Evolutionary conservation across 2,888 invertebrate genomes (phyloP).

Genomic region (Sinhomidia bicolor): DNA sequence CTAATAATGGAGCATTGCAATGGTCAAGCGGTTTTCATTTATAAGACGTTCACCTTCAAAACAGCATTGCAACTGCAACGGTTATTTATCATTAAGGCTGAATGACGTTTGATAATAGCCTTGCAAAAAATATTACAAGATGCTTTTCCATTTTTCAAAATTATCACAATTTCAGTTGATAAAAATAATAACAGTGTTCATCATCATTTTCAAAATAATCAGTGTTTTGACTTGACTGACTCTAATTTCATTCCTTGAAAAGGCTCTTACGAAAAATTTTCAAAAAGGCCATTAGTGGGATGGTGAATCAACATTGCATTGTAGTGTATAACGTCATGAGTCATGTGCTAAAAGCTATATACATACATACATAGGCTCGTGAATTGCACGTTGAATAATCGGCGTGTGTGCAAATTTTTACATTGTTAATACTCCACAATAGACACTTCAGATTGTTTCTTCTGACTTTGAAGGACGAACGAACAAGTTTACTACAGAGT

Average conservation of each 20-base stretch:
- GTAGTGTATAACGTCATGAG: neutral
- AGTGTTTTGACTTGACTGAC: neutral
- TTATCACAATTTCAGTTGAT: slow-evolving; percentile 30
- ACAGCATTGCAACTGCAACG: too few species aligned
- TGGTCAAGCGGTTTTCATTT: too few species aligned
- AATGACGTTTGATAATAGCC: slow-evolving; percentile 1
- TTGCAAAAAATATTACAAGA: neutral
- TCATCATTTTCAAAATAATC: slow-evolving; percentile 16
- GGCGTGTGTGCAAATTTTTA: neutral
- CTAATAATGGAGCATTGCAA: too few species aligned
- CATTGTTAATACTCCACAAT: neutral
- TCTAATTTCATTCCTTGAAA: slow-evolving; percentile 33
- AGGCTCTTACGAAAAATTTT: too few species aligned
- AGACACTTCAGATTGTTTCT: neutral
- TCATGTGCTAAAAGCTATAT: too few species aligned
- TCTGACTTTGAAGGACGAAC: slow-evolving; percentile 18
- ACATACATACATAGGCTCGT: neutral
- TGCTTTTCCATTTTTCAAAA: slow-evolving; percentile 45
- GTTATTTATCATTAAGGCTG: neutral
- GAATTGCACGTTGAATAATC: neutral
- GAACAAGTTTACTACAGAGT: slow-evolving; percentile 17
- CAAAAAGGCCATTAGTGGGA: too few species aligned
- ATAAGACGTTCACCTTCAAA: too few species aligned
- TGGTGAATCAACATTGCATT: neutral
- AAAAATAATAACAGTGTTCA: neutral